A percentile compares a stretch with the other conserved stretches of the same genome.
These are phyloP conservation scores for Xestia c-nigrum DNA, from an alignment of 2,888 invertebrate genomes.

Conservation along the genomic window DNA sequence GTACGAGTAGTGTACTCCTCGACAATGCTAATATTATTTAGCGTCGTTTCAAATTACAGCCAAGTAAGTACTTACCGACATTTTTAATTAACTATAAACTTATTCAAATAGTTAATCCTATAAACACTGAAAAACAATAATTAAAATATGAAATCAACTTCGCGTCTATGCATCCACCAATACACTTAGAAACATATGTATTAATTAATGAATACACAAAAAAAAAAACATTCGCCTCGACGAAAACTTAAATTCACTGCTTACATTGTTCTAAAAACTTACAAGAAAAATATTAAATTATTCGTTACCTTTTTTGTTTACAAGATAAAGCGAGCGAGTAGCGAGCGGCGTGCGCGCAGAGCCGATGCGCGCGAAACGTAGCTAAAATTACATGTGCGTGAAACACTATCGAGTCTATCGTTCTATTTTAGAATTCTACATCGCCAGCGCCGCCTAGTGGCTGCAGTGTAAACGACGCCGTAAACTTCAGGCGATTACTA, in stretches of 20 bases:
- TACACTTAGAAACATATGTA: too few species aligned
- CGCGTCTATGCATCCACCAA: constrained; percentile 10
- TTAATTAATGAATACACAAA: not conserved
- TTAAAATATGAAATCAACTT: constrained; percentile 1
- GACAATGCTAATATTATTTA: constrained; percentile 11
- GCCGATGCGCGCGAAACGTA: constrained; percentile 61
- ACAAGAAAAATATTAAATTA: not conserved
- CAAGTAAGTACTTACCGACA: constrained; percentile 3
- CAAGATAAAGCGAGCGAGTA: constrained; percentile 2
- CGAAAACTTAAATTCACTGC: not conserved
- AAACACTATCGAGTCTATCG: constrained; percentile 58
- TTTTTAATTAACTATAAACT: not conserved
- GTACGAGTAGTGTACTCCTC: not conserved
- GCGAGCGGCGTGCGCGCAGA: constrained; percentile 48
- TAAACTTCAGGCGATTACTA: constrained; percentile 26
- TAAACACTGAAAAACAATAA: too few species aligned
- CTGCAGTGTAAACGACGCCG: too few species aligned
- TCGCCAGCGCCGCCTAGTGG: constrained; percentile 54
- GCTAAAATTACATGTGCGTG: constrained; percentile 76
- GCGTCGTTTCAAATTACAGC: constrained; percentile 28
- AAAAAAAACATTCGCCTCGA: constrained; percentile 8
- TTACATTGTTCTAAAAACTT: not conserved
- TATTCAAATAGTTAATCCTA: not conserved
- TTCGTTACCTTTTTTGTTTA: constrained; percentile 54
- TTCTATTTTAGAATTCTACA: constrained; percentile 62